These are phyloP conservation scores for Xyrichtys novacula DNA, from an alignment of 2,797 vertebrate genomes.

Conservation along the genomic window DNA sequence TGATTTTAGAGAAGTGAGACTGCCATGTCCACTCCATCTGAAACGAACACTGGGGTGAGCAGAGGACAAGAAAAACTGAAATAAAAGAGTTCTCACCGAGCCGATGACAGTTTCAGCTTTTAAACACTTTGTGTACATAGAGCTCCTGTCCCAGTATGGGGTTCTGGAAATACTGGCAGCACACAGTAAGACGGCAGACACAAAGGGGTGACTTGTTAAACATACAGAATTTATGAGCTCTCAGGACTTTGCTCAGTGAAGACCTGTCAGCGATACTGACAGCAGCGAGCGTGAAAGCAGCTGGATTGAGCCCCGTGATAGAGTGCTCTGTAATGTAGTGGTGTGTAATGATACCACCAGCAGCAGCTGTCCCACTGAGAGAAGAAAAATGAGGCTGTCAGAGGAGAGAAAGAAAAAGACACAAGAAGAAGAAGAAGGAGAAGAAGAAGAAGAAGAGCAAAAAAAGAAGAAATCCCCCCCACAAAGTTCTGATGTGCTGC, in stretches of 20 bases:
- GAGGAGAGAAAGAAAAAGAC: conserved; percentile 60
- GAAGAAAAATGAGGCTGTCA: conserved; percentile 74
- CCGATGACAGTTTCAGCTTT: conserved; percentile 32
- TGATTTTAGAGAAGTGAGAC: conserved; percentile 37
- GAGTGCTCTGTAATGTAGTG: conserved; percentile 62
- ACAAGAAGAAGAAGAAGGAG: conserved; percentile 24
- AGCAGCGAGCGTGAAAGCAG: conserved; percentile 56
- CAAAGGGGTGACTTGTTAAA: conserved; percentile 62
- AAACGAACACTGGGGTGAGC: conserved; percentile 38
- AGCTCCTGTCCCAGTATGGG: conserved; percentile 32
- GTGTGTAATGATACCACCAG: conserved; percentile 66
- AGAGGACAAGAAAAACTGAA: conserved; percentile 39
- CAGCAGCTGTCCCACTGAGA: conserved; percentile 58
- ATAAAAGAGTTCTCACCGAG: conserved; percentile 33
- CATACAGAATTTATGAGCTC: conserved; percentile 64
- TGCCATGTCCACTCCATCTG: conserved; percentile 30
- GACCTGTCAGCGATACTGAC: conserved; percentile 58
- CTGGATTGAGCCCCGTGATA: conserved; percentile 56
- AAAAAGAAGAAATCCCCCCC: conserved; percentile 42
- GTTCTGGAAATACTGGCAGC: conserved; percentile 49
- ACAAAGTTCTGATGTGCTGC: conserved; percentile 61
- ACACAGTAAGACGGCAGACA: conserved; percentile 40
- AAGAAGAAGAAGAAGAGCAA: conserved; percentile 16
- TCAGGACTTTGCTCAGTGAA: conserved; percentile 46
- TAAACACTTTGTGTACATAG: conserved; percentile 24